phyloP scores from a whole-genome alignment of 2,797 vertebrate genomes.

The Tolypeutes matacus region DNA sequence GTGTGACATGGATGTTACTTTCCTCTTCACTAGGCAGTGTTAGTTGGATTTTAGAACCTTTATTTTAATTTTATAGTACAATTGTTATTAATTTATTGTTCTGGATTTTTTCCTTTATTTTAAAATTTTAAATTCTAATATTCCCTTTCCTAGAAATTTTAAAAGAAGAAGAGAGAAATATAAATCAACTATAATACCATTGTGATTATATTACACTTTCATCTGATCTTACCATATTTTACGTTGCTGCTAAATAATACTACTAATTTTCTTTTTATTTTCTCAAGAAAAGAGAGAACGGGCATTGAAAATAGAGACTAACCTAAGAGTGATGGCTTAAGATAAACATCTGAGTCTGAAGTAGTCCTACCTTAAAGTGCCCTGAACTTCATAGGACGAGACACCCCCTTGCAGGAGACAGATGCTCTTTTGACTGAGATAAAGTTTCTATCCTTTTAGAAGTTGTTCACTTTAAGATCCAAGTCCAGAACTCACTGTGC shows the following conservation, averaged over 20 bases:
- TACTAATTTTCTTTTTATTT: neutral
- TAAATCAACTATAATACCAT: neutral
- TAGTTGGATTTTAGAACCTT: neutral
- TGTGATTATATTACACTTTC: neutral
- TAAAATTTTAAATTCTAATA: slow-evolving; percentile 41
- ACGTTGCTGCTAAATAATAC: neutral
- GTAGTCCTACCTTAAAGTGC: neutral
- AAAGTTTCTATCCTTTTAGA: slow-evolving; percentile 53
- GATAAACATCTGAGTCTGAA: neutral
- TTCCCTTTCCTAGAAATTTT: neutral
- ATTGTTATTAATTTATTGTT: neutral
- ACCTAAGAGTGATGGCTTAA: neutral
- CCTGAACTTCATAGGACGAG: neutral
- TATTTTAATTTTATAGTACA: slow-evolving; percentile 45
- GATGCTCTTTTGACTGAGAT: slow-evolving; percentile 29
- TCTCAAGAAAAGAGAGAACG: neutral
- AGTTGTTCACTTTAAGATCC: slow-evolving; percentile 32
- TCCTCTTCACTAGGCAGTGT: slow-evolving; percentile 5
- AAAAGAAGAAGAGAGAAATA: neutral
- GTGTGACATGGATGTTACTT: slow-evolving; percentile 26
- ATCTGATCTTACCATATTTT: neutral
- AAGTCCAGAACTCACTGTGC: slow-evolving; percentile 53
- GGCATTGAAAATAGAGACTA: slow-evolving; percentile 14
- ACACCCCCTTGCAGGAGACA: neutral
- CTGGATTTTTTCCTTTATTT: neutral